Evolutionary conservation across 2,797 vertebrate species (phyloP).

Genomic region (Labroides dimidiatus): DNA sequence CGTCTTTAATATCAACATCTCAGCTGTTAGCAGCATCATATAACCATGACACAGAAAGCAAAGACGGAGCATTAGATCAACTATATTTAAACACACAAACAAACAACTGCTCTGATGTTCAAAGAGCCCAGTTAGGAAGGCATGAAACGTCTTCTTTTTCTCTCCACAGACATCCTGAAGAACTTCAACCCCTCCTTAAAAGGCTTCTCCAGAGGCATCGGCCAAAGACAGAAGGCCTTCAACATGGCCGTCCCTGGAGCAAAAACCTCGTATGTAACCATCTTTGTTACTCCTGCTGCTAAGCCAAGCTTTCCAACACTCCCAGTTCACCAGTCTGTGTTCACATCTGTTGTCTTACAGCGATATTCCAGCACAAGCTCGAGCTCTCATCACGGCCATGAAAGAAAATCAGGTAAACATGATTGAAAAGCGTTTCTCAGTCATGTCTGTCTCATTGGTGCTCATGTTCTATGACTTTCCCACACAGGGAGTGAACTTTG

Average conservation of each 20-base stretch:
- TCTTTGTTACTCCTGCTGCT: not conserved
- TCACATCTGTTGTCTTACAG: slow-evolving; percentile 71
- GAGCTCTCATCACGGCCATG: slow-evolving; percentile 84
- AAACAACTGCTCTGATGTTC: no score
- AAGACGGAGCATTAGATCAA: no score
- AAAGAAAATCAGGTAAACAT: slow-evolving; percentile 79
- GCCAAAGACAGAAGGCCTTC: slow-evolving; percentile 79
- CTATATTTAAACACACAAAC: no score
- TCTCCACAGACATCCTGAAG: slow-evolving; percentile 89
- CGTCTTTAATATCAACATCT: no score
- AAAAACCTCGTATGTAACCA: slow-evolving; percentile 81
- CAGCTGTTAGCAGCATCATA: no score
- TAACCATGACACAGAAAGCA: no score
- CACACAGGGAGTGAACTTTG: slow-evolving; percentile 87
- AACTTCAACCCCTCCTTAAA: slow-evolving; percentile 88
- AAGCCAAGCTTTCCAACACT: not conserved
- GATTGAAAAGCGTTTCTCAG: not conserved
- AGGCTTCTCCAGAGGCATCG: slow-evolving; percentile 87
- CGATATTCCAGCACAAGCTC: slow-evolving; percentile 84
- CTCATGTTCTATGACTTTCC: slow-evolving; percentile 19
- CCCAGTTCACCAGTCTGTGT: not conserved
- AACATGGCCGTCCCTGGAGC: slow-evolving; percentile 86
- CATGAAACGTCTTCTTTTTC: not conserved
- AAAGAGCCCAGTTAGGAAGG: no score
- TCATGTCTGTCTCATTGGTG: not conserved